Base-by-base conservation (phyloP, 2,888 invertebrate genomes). In the Phaonia tiefii region DNA sequence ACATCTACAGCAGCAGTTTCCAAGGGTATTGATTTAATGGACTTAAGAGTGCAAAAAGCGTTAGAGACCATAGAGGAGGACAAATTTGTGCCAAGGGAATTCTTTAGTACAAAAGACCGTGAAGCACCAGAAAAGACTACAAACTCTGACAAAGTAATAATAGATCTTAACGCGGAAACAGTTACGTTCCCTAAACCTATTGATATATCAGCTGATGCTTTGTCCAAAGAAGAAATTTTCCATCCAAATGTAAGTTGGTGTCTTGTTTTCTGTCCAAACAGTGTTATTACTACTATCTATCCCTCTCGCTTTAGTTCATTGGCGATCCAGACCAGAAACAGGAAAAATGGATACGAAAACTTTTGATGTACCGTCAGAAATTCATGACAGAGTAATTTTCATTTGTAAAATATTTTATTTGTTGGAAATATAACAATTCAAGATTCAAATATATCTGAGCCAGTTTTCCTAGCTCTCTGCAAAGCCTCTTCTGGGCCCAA, bases 331-430 rank as follows among this genome's bases (percentile, higher is more conserved):
- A 94, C 84, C 92, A 92, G 70, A 92, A 94, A 77, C 93, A 93
- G 86, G 95, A 96, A 83, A 94, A 94, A 91, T 96, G 96, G 96
- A 92, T 95, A 37, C 94, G 94, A 85, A 94, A 94, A 86, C 90
- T 94, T 1, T 94, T 92, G 85, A 92, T 92, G 56, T 93, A 93
- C 83, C 92, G 94, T 72, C 94, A 94, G 84, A 94, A 93, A 89
- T 93, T 79, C 49, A 82, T 83, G 75, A 60, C 71, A 11, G 72
- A 82, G 77, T 75, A 80, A 82, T 17, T 11, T 1, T 58, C 26
- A 67, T 56, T 72, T 46, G 22, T 22, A 42, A 15, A n/a, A 66
- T 1, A 10, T 5, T 26, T 37, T n/a, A 1, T 73, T 78, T 42
- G 1, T 69, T 8, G 31, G 4, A 31, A 31, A 31, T 5, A 31